Evolutionary conservation across 2,113 vertebrate species (phyloP), one percentile per base, ranked within the genome.

Genomic region (Tapirus terrestris): DNA sequence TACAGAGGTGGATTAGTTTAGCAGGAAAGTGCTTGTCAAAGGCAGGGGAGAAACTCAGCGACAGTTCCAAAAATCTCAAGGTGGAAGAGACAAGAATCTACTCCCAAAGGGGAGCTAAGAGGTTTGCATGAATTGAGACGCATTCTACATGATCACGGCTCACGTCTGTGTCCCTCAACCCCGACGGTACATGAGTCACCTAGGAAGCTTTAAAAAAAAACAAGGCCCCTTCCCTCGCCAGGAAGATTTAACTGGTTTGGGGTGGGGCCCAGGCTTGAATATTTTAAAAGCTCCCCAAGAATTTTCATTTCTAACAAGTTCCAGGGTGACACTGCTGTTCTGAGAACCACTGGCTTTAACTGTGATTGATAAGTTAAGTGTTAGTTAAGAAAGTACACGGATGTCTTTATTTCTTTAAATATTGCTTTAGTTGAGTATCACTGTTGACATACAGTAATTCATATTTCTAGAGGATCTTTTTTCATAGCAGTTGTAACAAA

Each of bases 161-260:
- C 76, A 29, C 53, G 17, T 75, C 86, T 63, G 5, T 14, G 36
- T 51, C 89, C 58, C 70, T 45, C 36, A 60, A 45, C 72, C 48
- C 63, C 9, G 1, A 0, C 31, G 12, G 31, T 45, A 10, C 7
- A 1, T 10, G 43, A 39, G 5, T 67, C 73, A 82, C 39, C 61
- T 6, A 7, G 68, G 92, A 96, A 87, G 45, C 33, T 58, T 45
- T 72, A 39, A 8, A 39, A 17, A 17, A 8, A 2, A 18, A 8
- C 29, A 53, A 45, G 39, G 33, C 12, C 20, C 70, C 73, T 27
- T 82, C 51, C 27, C 36, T 90, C 43, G 16, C 45, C 43, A 68
- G 70, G 58, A 65, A 36, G 27, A n/a, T 82, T 61, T 67, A 79
- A 68, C 89, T 92, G 94, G 72, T 45, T 94, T 29, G 29, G 94